Base-by-base conservation (phyloP, 2,888 invertebrate species). In the Rhagium mordax region DNA sequence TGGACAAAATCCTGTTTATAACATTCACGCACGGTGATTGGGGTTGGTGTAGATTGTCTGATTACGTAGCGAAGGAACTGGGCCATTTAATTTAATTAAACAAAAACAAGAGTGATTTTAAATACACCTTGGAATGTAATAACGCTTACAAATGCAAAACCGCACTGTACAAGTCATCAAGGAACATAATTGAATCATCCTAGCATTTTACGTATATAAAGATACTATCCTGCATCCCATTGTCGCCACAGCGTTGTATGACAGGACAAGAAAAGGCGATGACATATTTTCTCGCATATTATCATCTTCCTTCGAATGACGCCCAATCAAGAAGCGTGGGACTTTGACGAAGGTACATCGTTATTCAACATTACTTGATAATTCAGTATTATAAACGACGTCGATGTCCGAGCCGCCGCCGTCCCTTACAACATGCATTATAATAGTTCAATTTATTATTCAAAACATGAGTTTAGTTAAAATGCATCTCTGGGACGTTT, bases 381-480 rank as follows among this genome's bases (percentile, higher is more conserved):
- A 33, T 33, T 33, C 33, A 33, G 33, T 5, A 10, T 41, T 41
- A 41, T 15, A 41, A 41, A 41, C n/a, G 41, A 41, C 41, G 10
- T 1, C 41, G 41, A 41, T 41, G 41, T 41, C 41, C 41, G 2
- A n/a, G 13, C 41, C 41, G 41, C 41, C 4, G 41, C n/a, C 41
- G n/a, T n/a, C 41, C 41, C n/a, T n/a, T 3, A 41, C 41, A 41
- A n/a, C 41, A 4, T 41, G 41, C 55, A 15, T 62, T 47, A 47
- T 62, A 20, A 49, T 49, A 18, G 15, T 15, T 1, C 8, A 51
- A 64, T 49, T 51, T 51, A 49, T 64, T 61, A 64, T 64, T 21
- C 64, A 16, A 27, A 64, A 27, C 64, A 64, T 24, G 64, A 27
- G n/a, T 27, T 64, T 49, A 16, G 49, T 64, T 64, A 51, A 49